Conservation (phyloP, 1,140 invertebrate genomes). For the Drosophila baimaii region DNA sequence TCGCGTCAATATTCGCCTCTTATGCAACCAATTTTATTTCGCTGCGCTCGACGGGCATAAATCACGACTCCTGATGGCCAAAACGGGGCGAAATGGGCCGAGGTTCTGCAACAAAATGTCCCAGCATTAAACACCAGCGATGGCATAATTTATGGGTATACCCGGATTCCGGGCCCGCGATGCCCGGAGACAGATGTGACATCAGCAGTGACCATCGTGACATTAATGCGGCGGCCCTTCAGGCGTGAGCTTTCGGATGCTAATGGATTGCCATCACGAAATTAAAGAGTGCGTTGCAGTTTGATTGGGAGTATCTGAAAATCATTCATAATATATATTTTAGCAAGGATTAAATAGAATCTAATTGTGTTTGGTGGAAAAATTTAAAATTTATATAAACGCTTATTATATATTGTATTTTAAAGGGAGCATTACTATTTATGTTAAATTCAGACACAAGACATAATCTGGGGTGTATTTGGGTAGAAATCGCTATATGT, state of each 20-base stretch:
- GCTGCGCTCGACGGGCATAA: slow-evolving; percentile 66
- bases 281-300: neutral
- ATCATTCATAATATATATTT: neutral
- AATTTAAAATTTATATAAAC: too few species aligned
- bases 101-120: slow-evolving; percentile 55
- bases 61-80: slow-evolving; percentile 56
- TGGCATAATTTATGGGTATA: slow-evolving; percentile 70
- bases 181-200: slow-evolving; percentile 71
- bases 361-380: too few species aligned
- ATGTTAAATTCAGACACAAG: too few species aligned
- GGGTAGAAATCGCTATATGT: too few species aligned
- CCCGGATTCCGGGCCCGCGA: slow-evolving; percentile 43
- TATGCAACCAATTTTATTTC: slow-evolving; percentile 70
- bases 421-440: too few species aligned
- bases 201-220: slow-evolving; percentile 58
- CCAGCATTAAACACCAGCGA: slow-evolving; percentile 66
- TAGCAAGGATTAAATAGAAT: neutral
- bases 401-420: too few species aligned
- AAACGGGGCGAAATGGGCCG: slow-evolving; percentile 9
- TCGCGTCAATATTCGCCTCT: slow-evolving; percentile 73
- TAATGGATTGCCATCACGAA: slow-evolving; percentile 23
- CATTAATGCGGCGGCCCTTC: slow-evolving; percentile 36
- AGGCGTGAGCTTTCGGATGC: slow-evolving; percentile 20
- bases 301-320: neutral
- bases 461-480: too few species aligned